A percentile compares a stretch with the other conserved stretches of the same genome.
These are phyloP conservation scores for Hirundo rustica DNA, from an alignment of 2,797 vertebrate species.

Conservation along the genomic window DNA sequence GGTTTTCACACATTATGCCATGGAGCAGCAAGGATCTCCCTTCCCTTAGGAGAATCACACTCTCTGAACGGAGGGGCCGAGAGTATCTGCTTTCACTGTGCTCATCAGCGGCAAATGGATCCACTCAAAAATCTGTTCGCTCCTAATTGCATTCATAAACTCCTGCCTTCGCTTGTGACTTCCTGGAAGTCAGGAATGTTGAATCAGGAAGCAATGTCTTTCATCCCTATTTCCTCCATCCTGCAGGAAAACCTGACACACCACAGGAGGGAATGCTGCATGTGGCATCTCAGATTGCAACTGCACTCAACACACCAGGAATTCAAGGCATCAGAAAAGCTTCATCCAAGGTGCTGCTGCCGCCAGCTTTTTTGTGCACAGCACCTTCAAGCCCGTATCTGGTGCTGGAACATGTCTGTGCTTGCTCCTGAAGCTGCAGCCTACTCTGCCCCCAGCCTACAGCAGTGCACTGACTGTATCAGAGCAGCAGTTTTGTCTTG, in stretches of 20 bases:
- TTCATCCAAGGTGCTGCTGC: background rate
- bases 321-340: background rate
- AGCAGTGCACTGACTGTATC: background rate
- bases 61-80: background rate
- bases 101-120: background rate
- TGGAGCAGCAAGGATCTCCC: background rate
- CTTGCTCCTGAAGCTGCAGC: background rate
- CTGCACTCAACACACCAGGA: background rate
- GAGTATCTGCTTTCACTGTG: background rate
- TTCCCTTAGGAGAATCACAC: background rate
- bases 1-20: background rate
- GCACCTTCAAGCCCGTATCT: background rate
- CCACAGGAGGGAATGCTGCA: fast-evolving
- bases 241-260: background rate
- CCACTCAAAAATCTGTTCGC: background rate
- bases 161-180: background rate
- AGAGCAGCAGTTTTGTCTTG: background rate
- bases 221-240: background rate
- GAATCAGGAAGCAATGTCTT: background rate
- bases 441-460: constrained; percentile 9
- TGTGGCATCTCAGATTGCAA: background rate
- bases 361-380: background rate
- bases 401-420: background rate
- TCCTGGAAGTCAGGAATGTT: background rate
- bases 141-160: background rate